Evolutionary conservation across 2,888 invertebrate species (phyloP).

Genomic region (Rotaria macrura): DNA sequence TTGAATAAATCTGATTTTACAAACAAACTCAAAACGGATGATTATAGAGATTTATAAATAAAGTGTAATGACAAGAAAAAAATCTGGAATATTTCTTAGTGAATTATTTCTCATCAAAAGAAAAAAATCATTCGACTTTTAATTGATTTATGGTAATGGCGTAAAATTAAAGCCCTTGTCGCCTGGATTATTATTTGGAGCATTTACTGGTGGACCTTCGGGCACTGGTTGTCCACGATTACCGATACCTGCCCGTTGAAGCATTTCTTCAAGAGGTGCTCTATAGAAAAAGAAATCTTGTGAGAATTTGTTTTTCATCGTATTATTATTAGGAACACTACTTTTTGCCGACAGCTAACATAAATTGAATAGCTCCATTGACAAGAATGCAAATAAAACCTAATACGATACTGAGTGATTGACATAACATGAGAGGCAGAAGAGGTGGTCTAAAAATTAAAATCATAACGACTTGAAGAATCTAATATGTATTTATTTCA

Average conservation of each 20-base stretch:
- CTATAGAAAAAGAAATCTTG: conserved; percentile 35
- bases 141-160: neutral
- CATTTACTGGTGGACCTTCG: neutral
- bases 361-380: conserved; percentile 77
- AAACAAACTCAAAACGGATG: neutral
- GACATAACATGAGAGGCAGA: conserved; percentile 68
- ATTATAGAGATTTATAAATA: neutral
- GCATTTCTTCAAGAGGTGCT: conserved; percentile 39
- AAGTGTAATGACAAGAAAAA: neutral
- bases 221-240: conserved; percentile 2
- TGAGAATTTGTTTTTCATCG: no score
- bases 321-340: conserved; percentile 50
- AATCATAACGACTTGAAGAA: neutral
- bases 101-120: no score
- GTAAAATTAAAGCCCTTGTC: neutral
- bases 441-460: conserved; percentile 60
- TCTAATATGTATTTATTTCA: neutral
- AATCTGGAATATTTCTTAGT: neutral
- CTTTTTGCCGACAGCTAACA: conserved; percentile 90
- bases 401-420: conserved; percentile 65
- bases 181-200: neutral
- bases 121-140: no score
- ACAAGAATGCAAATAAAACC: conserved; percentile 77
- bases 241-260: conserved; percentile 35
- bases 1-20: neutral